Evolutionary conservation across 2,888 invertebrate genomes (phyloP).

Genomic region (Allacma fusca): DNA sequence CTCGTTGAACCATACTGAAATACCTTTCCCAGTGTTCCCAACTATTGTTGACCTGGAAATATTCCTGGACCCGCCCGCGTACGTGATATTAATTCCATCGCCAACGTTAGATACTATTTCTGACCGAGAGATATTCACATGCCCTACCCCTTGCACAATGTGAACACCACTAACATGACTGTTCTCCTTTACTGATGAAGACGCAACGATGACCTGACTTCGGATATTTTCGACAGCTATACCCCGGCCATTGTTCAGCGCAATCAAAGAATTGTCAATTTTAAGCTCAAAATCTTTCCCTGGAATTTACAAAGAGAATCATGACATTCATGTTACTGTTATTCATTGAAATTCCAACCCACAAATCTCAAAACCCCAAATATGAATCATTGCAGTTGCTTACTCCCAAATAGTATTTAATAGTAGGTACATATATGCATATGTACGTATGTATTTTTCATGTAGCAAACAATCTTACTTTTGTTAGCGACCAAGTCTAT

Average conservation of each 20-base stretch:
- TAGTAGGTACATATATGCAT: neutral
- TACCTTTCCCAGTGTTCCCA: constrained; percentile 86
- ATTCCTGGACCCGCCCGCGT: constrained; percentile 92
- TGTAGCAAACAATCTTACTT: constrained; percentile 65
- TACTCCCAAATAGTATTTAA: no score
- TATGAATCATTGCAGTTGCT: no score
- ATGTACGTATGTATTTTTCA: neutral
- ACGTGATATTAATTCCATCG: constrained; percentile 94
- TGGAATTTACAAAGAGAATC: constrained; percentile 59
- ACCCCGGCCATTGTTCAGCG: constrained; percentile 93
- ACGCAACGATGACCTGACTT: constrained; percentile 85
- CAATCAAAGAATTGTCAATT: constrained; percentile 82
- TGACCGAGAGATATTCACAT: constrained; percentile 91
- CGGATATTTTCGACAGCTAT: constrained; percentile 90
- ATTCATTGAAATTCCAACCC: no score
- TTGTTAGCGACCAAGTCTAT: constrained; percentile 80
- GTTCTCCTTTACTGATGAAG: constrained; percentile 83
- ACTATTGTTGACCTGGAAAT: constrained; percentile 85
- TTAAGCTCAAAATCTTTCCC: constrained; percentile 84
- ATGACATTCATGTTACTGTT: neutral
- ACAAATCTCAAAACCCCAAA: no score
- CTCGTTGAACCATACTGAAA: constrained; percentile 90
- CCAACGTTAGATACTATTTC: constrained; percentile 89
- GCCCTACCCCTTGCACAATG: constrained; percentile 88
- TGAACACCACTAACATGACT: constrained; percentile 90